A percentile compares a stretch with the other conserved stretches of the same genome.
phyloP scores from a whole-genome alignment of 2,113 vertebrate species.

The Pitta sordida region DNA sequence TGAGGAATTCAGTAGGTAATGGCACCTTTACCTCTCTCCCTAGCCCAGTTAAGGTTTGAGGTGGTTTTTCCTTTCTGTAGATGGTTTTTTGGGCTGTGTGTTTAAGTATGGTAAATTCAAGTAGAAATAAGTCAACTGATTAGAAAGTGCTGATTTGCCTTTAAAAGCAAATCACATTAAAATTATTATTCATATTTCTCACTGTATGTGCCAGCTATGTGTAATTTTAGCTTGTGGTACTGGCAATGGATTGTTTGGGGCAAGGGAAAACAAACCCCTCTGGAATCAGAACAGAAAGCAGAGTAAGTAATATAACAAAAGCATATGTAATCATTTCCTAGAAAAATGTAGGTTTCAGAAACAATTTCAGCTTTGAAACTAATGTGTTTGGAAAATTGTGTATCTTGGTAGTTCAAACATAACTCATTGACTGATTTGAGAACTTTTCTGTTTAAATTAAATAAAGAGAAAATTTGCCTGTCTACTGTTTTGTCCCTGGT shows the following conservation, averaged over 20 bases:
- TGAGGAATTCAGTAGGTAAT: not conserved
- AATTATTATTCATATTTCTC: constrained; percentile 18
- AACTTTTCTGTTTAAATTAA: not conserved
- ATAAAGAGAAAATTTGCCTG: not conserved
- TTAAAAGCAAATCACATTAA: constrained; percentile 32
- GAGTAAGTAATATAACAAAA: not conserved
- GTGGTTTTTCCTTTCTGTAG: constrained; percentile 1
- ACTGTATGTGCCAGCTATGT: not conserved
- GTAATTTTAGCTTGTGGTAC: constrained; percentile 49
- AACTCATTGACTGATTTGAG: not conserved
- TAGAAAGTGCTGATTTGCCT: constrained; percentile 24
- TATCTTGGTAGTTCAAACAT: not conserved
- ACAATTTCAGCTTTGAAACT: not conserved
- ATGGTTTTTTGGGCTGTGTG: not conserved
- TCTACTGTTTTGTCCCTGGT: not conserved
- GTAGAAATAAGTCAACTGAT: constrained; percentile 21
- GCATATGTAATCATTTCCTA: constrained; percentile 12
- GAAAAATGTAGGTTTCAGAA: not conserved
- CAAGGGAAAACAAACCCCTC: constrained; percentile 24
- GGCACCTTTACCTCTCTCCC: constrained; percentile 3
- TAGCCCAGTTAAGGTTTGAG: constrained; percentile 3
- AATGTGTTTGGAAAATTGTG: not conserved
- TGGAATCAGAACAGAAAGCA: constrained; percentile 17
- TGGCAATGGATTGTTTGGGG: not conserved
- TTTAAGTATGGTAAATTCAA: constrained; percentile 1